Percentiles rank a stretch among this genome's conserved stretches.
phyloP scores from a whole-genome alignment of 1,140 invertebrate species.

The Agrypnia vestita region DNA sequence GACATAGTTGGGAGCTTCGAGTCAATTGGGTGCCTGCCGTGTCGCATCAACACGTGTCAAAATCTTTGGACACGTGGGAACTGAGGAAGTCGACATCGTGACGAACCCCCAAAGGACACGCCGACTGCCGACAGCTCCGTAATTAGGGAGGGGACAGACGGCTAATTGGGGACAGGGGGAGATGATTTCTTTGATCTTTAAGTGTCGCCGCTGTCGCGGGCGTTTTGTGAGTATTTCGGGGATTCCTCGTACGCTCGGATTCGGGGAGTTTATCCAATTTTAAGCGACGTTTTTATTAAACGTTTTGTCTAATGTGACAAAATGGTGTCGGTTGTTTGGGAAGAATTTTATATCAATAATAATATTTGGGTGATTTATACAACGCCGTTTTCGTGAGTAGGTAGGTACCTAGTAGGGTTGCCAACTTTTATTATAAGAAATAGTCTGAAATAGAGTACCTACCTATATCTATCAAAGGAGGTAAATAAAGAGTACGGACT shows the following conservation, averaged over 20 bases:
- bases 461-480: too few relatives aligned
- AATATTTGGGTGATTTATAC: too few relatives aligned
- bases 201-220: conserved; percentile 1
- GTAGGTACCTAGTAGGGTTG: too few relatives aligned
- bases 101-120: background rate
- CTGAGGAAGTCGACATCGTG: background rate
- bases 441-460: too few relatives aligned
- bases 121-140: background rate
- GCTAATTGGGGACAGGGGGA: background rate
- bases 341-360: too few relatives aligned
- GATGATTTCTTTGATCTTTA: conserved; percentile 17
- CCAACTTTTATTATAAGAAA: too few relatives aligned
- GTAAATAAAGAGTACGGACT: too few relatives aligned
- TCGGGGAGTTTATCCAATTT: background rate
- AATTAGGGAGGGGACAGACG: conserved; percentile 2
- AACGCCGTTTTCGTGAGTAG: too few relatives aligned
- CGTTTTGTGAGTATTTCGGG: conserved; percentile 20
- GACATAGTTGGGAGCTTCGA: too few relatives aligned
- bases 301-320: too few relatives aligned
- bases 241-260: background rate
- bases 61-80: conserved; percentile 37
- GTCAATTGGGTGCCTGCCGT: too few relatives aligned
- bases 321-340: too few relatives aligned
- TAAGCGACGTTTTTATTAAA: background rate
- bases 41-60: conserved; percentile 39